Evolutionary conservation across 53 echinoderm and acorn worm genomes (phyloP).

Genomic region (Arbacia lixula): DNA sequence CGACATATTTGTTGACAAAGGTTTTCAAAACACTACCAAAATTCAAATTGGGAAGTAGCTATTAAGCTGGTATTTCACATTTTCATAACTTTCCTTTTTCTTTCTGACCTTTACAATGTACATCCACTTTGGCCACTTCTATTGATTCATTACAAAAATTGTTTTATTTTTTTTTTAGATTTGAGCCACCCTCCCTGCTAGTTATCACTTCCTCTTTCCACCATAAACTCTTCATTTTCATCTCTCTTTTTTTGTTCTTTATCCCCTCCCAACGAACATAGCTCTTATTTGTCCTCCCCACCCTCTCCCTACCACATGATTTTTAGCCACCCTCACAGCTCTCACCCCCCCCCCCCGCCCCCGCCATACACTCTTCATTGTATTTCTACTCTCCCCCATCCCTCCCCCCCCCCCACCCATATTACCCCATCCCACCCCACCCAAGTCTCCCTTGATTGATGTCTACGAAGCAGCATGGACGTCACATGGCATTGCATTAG

Average conservation of each 20-base stretch:
- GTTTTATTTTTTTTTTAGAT: neutral
- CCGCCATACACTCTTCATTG: neutral
- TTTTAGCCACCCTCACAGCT: neutral
- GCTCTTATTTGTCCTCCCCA: too few relatives aligned
- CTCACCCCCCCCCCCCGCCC: neutral
- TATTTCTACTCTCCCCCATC: neutral
- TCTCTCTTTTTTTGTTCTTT: neutral
- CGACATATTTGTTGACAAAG: too few relatives aligned
- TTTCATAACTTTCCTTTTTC: too few relatives aligned
- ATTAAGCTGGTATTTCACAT: too few relatives aligned
- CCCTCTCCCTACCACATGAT: too few relatives aligned
- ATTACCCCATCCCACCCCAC: neutral
- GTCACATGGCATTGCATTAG: slow-evolving; percentile 38
- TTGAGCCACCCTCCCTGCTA: neutral
- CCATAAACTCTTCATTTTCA: neutral
- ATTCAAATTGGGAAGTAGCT: too few relatives aligned
- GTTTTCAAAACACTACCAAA: too few relatives aligned
- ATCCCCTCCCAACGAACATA: neutral
- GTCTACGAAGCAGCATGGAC: slow-evolving; percentile 16
- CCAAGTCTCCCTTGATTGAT: slow-evolving; percentile 3
- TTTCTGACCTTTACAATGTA: too few relatives aligned
- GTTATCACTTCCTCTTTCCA: neutral
- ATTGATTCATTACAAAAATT: too few relatives aligned
- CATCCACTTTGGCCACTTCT: too few relatives aligned
- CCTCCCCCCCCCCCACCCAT: neutral